Evolutionary conservation across 2,888 invertebrate species (phyloP).

Genomic region (Aricia artaxerxes): DNA sequence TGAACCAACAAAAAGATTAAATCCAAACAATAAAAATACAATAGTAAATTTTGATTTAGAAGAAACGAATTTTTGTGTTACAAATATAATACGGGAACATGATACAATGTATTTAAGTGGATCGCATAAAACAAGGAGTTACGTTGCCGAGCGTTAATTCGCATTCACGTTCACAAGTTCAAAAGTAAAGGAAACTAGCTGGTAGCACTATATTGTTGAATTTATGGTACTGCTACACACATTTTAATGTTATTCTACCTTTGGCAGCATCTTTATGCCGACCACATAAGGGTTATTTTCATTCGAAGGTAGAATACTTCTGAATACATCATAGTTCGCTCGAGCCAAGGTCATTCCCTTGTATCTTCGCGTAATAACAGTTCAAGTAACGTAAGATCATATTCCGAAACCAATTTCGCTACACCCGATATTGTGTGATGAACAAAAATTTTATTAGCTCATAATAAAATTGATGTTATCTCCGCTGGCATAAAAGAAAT

Average conservation of each 20-base stretch:
- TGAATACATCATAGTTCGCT: constrained; percentile 47
- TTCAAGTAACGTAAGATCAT: constrained; percentile 49
- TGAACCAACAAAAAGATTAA: neutral
- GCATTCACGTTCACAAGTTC: constrained; percentile 17
- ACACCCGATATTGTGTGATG: constrained; percentile 31
- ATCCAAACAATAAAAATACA: neutral
- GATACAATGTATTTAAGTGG: neutral
- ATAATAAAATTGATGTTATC: constrained; percentile 29
- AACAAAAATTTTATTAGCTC: constrained; percentile 9
- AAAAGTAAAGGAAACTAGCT: constrained; percentile 67
- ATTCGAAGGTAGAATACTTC: neutral
- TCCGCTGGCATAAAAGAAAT: constrained; percentile 7
- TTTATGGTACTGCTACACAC: constrained; percentile 67
- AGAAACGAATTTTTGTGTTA: neutral
- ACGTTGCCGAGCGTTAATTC: constrained; percentile 15
- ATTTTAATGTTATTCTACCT: no score
- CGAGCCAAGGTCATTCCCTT: constrained; percentile 63
- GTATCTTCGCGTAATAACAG: constrained; percentile 63
- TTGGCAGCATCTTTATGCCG: neutral
- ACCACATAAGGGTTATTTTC: neutral
- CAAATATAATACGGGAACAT: neutral
- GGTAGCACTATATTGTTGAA: constrained; percentile 73
- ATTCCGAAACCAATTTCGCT: constrained; percentile 51
- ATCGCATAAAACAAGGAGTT: neutral
- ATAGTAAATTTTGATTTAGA: neutral